A percentile compares a stretch with the other conserved stretches of the same genome.
Evolutionary conservation across 2,888 invertebrate species (phyloP).

Genomic region (Cecidostiba fungosa): DNA sequence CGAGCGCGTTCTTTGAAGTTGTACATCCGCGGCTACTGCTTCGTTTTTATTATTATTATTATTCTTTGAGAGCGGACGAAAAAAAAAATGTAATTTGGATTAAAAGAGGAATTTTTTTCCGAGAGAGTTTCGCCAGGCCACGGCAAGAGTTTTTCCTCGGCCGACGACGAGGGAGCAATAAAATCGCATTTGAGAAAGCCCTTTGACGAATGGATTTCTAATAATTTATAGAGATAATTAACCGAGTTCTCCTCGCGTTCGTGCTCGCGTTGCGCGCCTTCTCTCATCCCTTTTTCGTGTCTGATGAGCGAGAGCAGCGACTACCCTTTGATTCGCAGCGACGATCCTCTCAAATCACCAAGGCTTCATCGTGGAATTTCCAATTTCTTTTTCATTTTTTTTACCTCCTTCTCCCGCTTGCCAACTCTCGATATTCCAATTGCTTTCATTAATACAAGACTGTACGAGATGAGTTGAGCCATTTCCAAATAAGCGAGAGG

Average conservation of each 20-base stretch:
- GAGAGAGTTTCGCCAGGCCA: slow-evolving; percentile 49
- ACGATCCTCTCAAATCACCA: slow-evolving; percentile 51
- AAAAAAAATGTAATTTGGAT: slow-evolving; percentile 53
- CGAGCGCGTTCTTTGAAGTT: slow-evolving; percentile 47
- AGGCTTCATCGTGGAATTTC: slow-evolving; percentile 57
- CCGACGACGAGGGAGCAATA: slow-evolving; percentile 40
- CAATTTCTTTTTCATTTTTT: slow-evolving; percentile 49
- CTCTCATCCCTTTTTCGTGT: slow-evolving; percentile 42
- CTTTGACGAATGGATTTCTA: slow-evolving; percentile 72
- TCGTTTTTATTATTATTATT: background rate
- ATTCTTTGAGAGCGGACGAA: background rate
- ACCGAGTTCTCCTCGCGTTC: slow-evolving; percentile 67
- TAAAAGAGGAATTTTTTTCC: slow-evolving; percentile 38
- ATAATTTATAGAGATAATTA: slow-evolving; percentile 78
- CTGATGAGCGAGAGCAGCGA: slow-evolving; percentile 64
- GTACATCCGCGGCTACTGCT: background rate
- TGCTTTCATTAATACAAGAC: slow-evolving; percentile 55
- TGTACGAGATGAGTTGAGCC: slow-evolving; percentile 52
- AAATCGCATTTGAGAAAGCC: slow-evolving; percentile 59
- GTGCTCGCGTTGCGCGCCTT: slow-evolving; percentile 36
- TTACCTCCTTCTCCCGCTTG: background rate
- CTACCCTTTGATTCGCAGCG: slow-evolving; percentile 72
- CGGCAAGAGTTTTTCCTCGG: slow-evolving; percentile 38
- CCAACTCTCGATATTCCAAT: slow-evolving; percentile 65
- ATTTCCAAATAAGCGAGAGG: slow-evolving; percentile 59